Evolutionary conservation across 1,140 invertebrate species (phyloP).

Genomic region (Sminthurides bifidus): DNA sequence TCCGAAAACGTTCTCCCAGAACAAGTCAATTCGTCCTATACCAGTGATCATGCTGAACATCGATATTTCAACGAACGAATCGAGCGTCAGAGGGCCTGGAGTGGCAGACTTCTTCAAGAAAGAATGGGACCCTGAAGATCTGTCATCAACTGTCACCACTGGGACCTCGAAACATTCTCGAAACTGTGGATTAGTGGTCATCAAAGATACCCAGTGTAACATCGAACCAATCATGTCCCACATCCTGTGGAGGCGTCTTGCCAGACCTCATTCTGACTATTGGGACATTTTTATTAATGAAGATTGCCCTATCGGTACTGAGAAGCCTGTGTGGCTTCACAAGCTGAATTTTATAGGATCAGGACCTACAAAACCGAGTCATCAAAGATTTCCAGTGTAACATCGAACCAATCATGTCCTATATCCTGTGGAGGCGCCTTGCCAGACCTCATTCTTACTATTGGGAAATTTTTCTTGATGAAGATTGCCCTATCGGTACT

Average conservation of each 20-base stretch:
- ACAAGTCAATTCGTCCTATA: too few species aligned
- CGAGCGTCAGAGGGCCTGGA: too few species aligned
- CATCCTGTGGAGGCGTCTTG: neutral
- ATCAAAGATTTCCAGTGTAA: neutral
- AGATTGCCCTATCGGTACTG: too few species aligned
- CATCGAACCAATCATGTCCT: too few species aligned
- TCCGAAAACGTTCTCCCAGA: too few species aligned
- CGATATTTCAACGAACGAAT: too few species aligned
- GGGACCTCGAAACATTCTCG: neutral
- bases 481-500: neutral
- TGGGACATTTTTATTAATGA: neutral
- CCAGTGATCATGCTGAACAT: too few species aligned
- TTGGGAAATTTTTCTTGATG: neutral
- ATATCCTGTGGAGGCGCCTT: too few species aligned
- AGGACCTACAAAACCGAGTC: neutral
- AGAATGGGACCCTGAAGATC: neutral
- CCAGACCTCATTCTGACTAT: neutral
- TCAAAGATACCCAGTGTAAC: neutral
- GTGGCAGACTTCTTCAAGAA: neutral
- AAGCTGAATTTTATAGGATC: neutral
- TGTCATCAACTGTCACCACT: neutral
- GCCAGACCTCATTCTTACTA: neutral
- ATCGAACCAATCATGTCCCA: neutral
- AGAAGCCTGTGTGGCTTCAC: too few species aligned
- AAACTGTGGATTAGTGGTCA: neutral